phyloP scores from a whole-genome alignment of 2,888 invertebrate genomes.

The Cinara cedri region DNA sequence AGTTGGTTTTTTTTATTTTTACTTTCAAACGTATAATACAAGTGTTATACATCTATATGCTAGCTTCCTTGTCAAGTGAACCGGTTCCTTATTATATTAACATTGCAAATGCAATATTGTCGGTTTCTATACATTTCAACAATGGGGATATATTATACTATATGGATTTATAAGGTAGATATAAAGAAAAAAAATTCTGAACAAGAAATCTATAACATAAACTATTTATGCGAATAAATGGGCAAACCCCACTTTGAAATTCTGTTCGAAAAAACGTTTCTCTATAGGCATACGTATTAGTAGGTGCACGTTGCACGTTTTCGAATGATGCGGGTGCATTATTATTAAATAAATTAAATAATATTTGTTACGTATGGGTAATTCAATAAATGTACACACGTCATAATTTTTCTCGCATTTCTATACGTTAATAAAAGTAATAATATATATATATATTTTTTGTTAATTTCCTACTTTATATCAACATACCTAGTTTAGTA shows the following conservation, averaged over 20 bases:
- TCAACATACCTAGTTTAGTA: not conserved
- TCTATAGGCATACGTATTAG: not conserved
- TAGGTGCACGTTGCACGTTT: too few relatives aligned
- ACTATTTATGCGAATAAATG: constrained; percentile 15
- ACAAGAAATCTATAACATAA: constrained; percentile 31
- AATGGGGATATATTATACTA: constrained; percentile 9
- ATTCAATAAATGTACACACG: too few relatives aligned
- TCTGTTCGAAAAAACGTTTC: not conserved
- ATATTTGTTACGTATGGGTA: too few relatives aligned
- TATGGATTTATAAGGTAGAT: not conserved
- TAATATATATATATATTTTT: not conserved
- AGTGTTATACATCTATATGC: not conserved
- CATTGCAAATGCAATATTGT: constrained; percentile 37
- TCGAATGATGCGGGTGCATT: not conserved
- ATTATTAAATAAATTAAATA: too few relatives aligned
- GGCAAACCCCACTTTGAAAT: not conserved
- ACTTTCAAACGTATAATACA: constrained; percentile 32
- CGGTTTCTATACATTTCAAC: not conserved
- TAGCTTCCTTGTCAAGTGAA: constrained; percentile 43
- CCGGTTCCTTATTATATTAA: constrained; percentile 40
- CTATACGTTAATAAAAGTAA: too few relatives aligned
- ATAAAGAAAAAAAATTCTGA: constrained; percentile 7
- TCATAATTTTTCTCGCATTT: too few relatives aligned
- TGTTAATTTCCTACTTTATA: constrained; percentile 1
- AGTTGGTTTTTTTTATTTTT: constrained; percentile 41